Evolutionary conservation across 2,888 invertebrate species (phyloP).

Genomic region (Therioaphis trifolii): DNA sequence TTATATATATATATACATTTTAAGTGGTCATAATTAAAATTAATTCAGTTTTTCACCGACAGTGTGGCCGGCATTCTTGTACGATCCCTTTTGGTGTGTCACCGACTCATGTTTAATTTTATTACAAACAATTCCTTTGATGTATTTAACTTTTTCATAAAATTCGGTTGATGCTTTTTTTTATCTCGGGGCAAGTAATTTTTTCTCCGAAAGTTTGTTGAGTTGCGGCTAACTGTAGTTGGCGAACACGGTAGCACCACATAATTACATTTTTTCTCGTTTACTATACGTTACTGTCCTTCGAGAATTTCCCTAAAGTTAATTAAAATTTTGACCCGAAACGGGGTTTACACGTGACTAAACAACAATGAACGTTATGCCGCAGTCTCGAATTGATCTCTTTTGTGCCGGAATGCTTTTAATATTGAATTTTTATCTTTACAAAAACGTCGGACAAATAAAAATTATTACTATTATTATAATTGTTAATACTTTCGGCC

Average conservation of each 20-base stretch:
- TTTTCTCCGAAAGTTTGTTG: conserved; percentile 1
- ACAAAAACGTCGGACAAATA: background rate
- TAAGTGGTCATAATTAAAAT: background rate
- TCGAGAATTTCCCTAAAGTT: conserved; percentile 26
- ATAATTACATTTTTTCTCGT: background rate
- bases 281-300: background rate
- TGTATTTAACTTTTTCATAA: background rate
- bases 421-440: background rate
- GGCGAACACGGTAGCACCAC: background rate
- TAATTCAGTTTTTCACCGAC: background rate
- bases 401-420: background rate
- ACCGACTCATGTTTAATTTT: background rate
- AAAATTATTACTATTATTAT: background rate
- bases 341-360: background rate
- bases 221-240: background rate
- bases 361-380: background rate
- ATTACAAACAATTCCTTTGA: conserved; percentile 6
- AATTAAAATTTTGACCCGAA: conserved; percentile 27
- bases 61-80: background rate
- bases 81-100: background rate
- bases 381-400: background rate
- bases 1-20: too few relatives aligned
- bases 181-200: background rate
- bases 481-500: conserved; percentile 5
- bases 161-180: background rate